Evolutionary conservation across 1,140 invertebrate genomes (phyloP).

Genomic region (Rhagoletis zephyria): DNA sequence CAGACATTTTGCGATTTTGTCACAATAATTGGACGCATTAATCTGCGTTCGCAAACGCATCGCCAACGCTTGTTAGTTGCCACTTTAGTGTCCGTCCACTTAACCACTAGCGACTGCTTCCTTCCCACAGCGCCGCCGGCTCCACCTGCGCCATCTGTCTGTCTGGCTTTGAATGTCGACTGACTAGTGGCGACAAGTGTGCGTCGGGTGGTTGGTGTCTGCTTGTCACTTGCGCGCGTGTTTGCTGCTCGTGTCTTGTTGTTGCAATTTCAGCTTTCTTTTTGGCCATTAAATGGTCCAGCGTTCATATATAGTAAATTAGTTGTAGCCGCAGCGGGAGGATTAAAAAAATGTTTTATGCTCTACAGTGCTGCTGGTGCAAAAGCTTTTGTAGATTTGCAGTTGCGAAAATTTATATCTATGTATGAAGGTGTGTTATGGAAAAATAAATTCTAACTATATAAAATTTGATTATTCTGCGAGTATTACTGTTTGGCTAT

Average conservation of each 20-base stretch:
- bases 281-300: background rate
- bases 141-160: background rate
- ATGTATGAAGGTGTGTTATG: no score
- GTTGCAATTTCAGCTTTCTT: conserved; percentile 24
- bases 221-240: conserved; percentile 31
- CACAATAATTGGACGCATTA: conserved; percentile 74
- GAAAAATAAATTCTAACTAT: no score
- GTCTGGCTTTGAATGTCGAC: conserved; percentile 6
- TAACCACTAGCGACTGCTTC: conserved; percentile 55
- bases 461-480: no score
- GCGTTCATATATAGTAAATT: conserved; percentile 16
- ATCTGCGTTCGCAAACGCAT: conserved; percentile 65
- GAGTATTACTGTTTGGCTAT: no score
- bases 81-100: conserved; percentile 44
- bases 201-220: conserved; percentile 43
- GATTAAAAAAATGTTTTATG: background rate
- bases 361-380: background rate
- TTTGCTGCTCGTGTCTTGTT: conserved; percentile 8
- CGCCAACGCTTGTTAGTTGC: conserved; percentile 46
- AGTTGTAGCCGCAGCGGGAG: conserved; percentile 16
- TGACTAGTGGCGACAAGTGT: conserved; percentile 36
- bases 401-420: no score
- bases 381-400: no score
- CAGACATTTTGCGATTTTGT: conserved; percentile 71
- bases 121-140: background rate